Percentiles rank a stretch among this genome's conserved stretches.
Evolutionary conservation across 2,888 invertebrate species (phyloP).

Genomic region (Lordiphosa fenestrarum): DNA sequence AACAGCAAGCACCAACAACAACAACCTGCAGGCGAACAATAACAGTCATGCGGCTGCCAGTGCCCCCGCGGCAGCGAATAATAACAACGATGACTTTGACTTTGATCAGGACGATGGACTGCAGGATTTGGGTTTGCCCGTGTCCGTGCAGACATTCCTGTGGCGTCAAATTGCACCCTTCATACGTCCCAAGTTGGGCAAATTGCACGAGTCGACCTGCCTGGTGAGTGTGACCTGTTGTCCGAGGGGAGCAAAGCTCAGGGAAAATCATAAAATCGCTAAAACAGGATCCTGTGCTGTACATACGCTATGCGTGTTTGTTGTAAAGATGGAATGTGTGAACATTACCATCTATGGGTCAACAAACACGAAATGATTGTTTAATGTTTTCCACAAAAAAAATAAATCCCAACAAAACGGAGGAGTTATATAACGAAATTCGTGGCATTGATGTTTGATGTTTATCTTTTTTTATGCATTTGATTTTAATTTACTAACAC

Average conservation of each 20-base stretch:
- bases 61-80: conserved; percentile 47
- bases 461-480: conserved; percentile 59
- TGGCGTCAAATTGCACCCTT: conserved; percentile 99
- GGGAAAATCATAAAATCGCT: conserved; percentile 4
- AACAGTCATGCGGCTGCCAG: conserved; percentile 51
- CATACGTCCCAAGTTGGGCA: conserved; percentile 95
- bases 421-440: background rate
- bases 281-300: conserved; percentile 51
- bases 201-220: conserved; percentile 97
- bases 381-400: conserved; percentile 21
- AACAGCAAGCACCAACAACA: conserved; percentile 54
- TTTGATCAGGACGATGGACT: conserved; percentile 83
- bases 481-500: conserved; percentile 53
- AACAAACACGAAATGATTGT: conserved; percentile 11
- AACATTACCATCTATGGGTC: conserved; percentile 21
- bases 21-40: conserved; percentile 64
- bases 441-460: conserved; percentile 59
- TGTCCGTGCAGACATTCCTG: conserved; percentile 97
- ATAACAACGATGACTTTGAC: conserved; percentile 77
- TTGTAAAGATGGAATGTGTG: conserved; percentile 59
- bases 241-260: background rate
- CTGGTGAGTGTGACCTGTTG: conserved; percentile 86
- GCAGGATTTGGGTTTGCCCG: conserved; percentile 91
- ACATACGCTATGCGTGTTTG: conserved; percentile 71
- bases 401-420: conserved; percentile 5